Evolutionary conservation across 2,113 vertebrate species (phyloP).

Genomic region (Pelecanoides urinatrix): DNA sequence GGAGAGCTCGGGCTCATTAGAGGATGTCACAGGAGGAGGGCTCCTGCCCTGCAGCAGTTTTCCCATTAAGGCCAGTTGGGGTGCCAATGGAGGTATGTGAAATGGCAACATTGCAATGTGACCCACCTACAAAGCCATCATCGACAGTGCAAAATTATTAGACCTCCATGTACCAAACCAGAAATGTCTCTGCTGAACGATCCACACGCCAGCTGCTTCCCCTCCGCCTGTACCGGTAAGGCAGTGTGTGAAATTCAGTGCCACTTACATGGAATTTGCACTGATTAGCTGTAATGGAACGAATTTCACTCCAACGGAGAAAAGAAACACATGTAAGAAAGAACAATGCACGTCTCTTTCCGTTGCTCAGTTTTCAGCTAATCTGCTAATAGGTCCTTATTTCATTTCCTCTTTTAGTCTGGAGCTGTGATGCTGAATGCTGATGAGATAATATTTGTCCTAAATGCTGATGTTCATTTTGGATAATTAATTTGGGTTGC

Average conservation of each 20-base stretch:
- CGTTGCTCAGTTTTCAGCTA: background rate
- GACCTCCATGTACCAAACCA: background rate
- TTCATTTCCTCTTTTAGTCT: background rate
- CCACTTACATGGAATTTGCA: background rate
- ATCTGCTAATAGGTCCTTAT: background rate
- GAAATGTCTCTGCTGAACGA: background rate
- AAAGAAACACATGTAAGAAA: background rate
- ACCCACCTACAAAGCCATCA: background rate
- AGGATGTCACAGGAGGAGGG: background rate
- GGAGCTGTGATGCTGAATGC: background rate
- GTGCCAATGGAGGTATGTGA: too few relatives aligned
- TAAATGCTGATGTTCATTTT: background rate
- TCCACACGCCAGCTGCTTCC: background rate
- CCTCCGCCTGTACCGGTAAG: background rate
- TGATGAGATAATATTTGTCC: background rate
- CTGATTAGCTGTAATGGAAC: background rate
- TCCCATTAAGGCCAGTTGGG: too few relatives aligned
- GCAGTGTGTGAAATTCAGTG: too few relatives aligned
- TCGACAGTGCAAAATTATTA: too few relatives aligned
- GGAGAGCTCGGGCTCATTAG: background rate
- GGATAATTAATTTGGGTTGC: background rate
- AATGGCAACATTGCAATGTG: background rate
- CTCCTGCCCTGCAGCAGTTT: background rate
- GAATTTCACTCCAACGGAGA: background rate
- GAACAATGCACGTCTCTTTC: background rate